Evolutionary conservation across 92 coral and sea anemone species (phyloP).

Genomic region (Epizoanthus ramosus): DNA sequence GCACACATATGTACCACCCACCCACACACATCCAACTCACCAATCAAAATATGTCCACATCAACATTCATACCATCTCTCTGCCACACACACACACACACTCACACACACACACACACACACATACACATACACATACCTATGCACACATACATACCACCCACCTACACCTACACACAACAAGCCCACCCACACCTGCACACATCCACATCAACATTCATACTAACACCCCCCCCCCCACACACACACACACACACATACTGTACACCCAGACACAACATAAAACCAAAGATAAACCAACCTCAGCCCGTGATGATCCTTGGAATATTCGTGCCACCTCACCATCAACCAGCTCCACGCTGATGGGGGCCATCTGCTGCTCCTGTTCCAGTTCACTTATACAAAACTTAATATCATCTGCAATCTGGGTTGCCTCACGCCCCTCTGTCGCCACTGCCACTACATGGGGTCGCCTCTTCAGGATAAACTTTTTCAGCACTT

Average conservation of each 20-base stretch:
- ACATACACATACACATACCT: no score
- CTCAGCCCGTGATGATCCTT: conserved; percentile 87
- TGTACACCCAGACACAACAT: no score
- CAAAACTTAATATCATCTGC: conserved; percentile 93
- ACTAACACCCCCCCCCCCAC: not conserved
- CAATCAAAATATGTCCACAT: no score
- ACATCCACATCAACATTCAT: no score
- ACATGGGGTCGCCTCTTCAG: conserved; percentile 95
- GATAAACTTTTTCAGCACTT: conserved; percentile 84
- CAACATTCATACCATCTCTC: no score
- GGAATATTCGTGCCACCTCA: conserved; percentile 91
- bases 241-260: not conserved
- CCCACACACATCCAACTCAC: no score
- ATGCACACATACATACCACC: not conserved
- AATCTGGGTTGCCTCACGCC: conserved; percentile 76
- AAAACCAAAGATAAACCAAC: conserved; percentile 30
- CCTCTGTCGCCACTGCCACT: conserved; percentile 85
- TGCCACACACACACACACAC: not conserved
- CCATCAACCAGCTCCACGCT: conserved; percentile 92
- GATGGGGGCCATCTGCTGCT: conserved; percentile 90
- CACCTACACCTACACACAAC: not conserved
- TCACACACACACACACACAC: no score
- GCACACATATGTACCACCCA: no score
- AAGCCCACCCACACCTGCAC: no score
- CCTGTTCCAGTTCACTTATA: conserved; percentile 93